Conservation (phyloP, 2,113 vertebrate species). For the Dipodomys spectabilis region DNA sequence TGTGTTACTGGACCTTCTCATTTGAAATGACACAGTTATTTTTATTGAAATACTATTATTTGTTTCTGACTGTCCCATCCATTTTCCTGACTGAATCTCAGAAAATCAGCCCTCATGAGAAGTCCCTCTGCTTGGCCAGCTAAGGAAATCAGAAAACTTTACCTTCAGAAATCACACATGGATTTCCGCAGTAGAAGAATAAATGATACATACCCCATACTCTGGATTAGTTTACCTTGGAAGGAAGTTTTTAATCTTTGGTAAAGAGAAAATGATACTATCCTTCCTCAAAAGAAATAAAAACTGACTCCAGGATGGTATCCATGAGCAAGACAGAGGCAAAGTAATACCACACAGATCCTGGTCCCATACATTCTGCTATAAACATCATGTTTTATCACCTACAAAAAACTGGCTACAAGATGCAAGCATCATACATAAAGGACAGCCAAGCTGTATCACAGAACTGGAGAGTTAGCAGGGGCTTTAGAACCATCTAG, state of each 20-base stretch:
- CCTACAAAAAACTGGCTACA: neutral
- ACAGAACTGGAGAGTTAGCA: neutral
- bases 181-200: neutral
- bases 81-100: neutral
- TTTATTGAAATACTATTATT: constrained; percentile 3
- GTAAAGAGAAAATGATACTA: neutral
- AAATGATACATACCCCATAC: neutral
- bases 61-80: neutral
- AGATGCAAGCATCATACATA: neutral
- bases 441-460: neutral
- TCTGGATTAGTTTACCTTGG: neutral
- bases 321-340: neutral
- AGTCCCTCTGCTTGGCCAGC: neutral
- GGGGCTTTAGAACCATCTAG: neutral
- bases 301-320: neutral
- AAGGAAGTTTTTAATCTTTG: neutral
- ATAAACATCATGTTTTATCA: rapidly evolving
- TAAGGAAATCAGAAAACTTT: neutral
- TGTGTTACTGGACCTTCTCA: neutral
- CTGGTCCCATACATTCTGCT: neutral
- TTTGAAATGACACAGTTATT: neutral
- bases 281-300: neutral
- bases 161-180: neutral
- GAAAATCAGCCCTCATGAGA: neutral
- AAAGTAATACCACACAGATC: neutral